Percentiles rank a stretch among this genome's conserved stretches.
Conservation (phyloP, 2,797 vertebrate species). For the Dromococcyx pavoninus region DNA sequence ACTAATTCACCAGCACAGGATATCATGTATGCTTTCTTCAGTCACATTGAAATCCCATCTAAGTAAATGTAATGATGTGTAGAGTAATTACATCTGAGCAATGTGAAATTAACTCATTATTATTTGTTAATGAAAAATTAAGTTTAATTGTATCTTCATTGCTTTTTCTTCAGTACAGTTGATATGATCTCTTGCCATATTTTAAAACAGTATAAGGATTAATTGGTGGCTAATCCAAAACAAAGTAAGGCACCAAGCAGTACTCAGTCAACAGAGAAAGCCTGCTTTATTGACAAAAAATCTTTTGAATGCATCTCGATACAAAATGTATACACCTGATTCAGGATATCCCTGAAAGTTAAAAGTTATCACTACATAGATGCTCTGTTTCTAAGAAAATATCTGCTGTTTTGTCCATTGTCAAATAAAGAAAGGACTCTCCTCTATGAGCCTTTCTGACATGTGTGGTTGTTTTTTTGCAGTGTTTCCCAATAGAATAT, state of each 20-base stretch:
- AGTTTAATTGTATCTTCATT: background rate
- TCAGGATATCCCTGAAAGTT: background rate
- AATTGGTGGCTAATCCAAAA: background rate
- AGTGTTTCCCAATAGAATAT: background rate
- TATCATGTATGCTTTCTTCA: background rate
- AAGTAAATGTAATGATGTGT: background rate
- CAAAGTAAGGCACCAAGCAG: background rate
- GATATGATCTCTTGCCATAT: background rate
- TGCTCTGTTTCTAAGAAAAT: background rate
- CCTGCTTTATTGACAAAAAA: background rate
- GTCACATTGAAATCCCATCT: background rate
- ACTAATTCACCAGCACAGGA: background rate
- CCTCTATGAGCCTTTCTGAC: background rate
- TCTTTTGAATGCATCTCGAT: background rate
- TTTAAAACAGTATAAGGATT: background rate
- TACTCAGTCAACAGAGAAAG: background rate
- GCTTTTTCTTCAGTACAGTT: background rate
- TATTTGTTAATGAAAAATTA: background rate
- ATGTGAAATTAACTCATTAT: background rate
- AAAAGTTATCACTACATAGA: background rate
- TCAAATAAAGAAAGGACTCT: background rate
- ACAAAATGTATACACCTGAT: background rate
- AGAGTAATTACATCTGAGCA: background rate
- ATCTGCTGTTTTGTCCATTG: background rate
- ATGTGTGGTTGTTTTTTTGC: background rate